phyloP scores from a whole-genome alignment of 2,113 vertebrate genomes.

The Sebastes schlegelii region DNA sequence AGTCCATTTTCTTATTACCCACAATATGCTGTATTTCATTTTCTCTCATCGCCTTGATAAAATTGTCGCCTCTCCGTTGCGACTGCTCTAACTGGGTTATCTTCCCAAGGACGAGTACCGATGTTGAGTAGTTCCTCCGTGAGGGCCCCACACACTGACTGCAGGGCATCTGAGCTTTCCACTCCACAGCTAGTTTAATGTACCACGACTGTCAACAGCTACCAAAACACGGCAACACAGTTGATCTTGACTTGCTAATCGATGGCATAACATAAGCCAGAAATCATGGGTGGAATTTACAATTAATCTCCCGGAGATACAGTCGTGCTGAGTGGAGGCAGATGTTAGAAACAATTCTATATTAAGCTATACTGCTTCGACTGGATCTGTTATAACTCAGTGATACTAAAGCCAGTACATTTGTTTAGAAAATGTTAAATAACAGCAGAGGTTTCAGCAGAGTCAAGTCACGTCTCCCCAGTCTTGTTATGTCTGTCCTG shows the following conservation, averaged over 20 bases:
- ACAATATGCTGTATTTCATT: conserved; percentile 55
- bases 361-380: background rate
- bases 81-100: conserved; percentile 34
- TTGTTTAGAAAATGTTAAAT: conserved; percentile 21
- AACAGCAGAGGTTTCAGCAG: conserved; percentile 17
- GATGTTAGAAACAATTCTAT: conserved; percentile 1
- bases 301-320: conserved; percentile 26
- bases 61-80: conserved; percentile 24
- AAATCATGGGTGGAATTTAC: conserved; percentile 36
- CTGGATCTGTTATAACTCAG: conserved; percentile 2
- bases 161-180: conserved; percentile 67
- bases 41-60: conserved; percentile 33
- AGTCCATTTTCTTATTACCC: conserved; percentile 59
- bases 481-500: background rate
- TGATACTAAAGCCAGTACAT: background rate
- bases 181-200: conserved; percentile 73
- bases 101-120: conserved; percentile 68
- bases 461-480: background rate
- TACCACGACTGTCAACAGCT: conserved; percentile 58
- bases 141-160: conserved; percentile 66
- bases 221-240: conserved; percentile 50
- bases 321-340: background rate
- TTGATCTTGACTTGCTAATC: conserved; percentile 58
- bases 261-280: conserved; percentile 42
- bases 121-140: conserved; percentile 65